Conservation (phyloP, 2,797 vertebrate genomes). For the Onychomys torridus region DNA sequence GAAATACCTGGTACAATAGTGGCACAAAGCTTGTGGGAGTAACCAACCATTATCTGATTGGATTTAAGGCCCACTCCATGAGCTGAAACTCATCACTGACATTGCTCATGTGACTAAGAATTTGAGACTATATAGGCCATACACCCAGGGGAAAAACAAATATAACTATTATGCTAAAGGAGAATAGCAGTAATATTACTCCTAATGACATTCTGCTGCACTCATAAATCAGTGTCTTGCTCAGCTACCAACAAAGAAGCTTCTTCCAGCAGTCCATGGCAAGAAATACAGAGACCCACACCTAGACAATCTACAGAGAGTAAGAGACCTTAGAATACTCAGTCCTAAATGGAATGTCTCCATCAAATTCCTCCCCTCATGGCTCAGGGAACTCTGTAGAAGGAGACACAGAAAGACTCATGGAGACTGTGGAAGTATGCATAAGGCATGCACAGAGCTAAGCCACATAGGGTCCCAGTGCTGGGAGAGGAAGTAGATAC, state of each 20-base stretch:
- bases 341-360: background rate
- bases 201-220: background rate
- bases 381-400: background rate
- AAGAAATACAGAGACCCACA: background rate
- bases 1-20: no score
- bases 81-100: background rate
- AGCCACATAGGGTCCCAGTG: background rate
- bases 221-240: background rate
- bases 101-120: background rate
- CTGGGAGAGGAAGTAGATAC: background rate
- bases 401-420: background rate
- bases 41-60: background rate
- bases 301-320: background rate
- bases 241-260: background rate
- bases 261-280: background rate
- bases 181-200: background rate
- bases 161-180: background rate
- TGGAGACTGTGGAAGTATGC: background rate
- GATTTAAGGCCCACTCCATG: background rate
- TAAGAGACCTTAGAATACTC: background rate
- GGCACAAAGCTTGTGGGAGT: no score
- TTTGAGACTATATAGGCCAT: background rate
- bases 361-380: background rate
- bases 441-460: background rate
- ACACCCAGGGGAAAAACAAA: background rate